phyloP scores from a whole-genome alignment of 2,797 vertebrate species.

The Melanotaenia boesemani region DNA sequence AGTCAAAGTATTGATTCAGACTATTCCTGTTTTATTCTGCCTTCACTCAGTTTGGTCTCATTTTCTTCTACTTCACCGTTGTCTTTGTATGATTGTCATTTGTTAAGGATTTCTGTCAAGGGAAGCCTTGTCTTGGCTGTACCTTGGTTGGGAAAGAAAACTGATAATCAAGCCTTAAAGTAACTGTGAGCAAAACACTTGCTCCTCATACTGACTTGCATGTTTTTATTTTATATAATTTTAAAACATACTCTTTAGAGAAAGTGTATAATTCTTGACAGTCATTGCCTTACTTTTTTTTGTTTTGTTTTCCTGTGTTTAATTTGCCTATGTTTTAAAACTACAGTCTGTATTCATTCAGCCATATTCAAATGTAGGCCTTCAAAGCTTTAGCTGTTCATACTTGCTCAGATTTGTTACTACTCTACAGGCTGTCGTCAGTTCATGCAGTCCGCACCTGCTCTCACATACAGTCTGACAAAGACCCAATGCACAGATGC shows the following conservation, averaged over 20 bases:
- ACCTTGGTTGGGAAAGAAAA: slow-evolving; percentile 90
- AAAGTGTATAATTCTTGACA: slow-evolving; percentile 81
- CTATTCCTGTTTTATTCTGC: slow-evolving; percentile 63
- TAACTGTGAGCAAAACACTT: slow-evolving; percentile 78
- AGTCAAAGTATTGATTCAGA: slow-evolving; percentile 66
- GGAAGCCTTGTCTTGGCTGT: slow-evolving; percentile 86
- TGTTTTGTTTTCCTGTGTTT: slow-evolving; percentile 59
- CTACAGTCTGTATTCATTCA: slow-evolving; percentile 79
- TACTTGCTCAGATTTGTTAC: slow-evolving; percentile 68
- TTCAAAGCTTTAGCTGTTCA: slow-evolving; percentile 79
- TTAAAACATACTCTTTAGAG: slow-evolving; percentile 77
- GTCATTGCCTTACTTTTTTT: slow-evolving; percentile 72
- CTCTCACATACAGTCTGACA: slow-evolving; percentile 44
- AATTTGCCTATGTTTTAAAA: slow-evolving; percentile 39
- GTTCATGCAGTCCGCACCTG: slow-evolving; percentile 42
- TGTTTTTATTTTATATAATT: slow-evolving; percentile 81
- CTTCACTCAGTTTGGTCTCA: slow-evolving; percentile 65
- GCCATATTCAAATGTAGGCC: slow-evolving; percentile 80
- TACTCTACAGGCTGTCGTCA: slow-evolving; percentile 61
- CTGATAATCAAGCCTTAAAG: slow-evolving; percentile 85
- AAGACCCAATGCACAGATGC: slow-evolving; percentile 26
- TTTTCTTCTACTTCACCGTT: slow-evolving; percentile 79
- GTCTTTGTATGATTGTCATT: slow-evolving; percentile 79
- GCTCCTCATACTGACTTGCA: slow-evolving; percentile 81
- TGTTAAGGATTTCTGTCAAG: slow-evolving; percentile 69